Base-by-base conservation (phyloP, 2,113 vertebrate genomes). In the Lutjanus erythropterus region DNA sequence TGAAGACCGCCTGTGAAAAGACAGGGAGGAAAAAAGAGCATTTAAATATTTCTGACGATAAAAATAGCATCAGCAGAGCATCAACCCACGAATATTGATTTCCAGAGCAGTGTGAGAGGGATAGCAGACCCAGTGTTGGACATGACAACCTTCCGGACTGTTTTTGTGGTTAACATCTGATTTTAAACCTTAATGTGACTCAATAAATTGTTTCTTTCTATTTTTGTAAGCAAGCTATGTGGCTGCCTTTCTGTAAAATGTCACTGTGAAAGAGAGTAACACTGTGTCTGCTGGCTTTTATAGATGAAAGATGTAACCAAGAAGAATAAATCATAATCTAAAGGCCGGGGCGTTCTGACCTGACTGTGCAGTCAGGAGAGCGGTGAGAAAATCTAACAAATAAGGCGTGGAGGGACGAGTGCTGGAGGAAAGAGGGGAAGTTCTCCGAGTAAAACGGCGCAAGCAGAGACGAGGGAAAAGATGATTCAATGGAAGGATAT, bases 1-100 rank as follows among this genome's bases (percentile, higher is more conserved):
- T 99, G 93, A 99, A 99, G 86, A 99, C 98, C 0, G 98, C 98
- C 98, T 99, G 86, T 5, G 85, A 69, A 61, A 49, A 49, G 8
- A 62, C 4, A 5, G 52, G 4, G 12, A 31, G 10, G 29, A 18
- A 37, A 29, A 25, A 33, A 41, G 11, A 71, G 21, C 7, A 53
- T 84, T 68, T 46, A 68, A 65, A 6, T 31, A 42, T 27, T 33
- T 56, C n/a, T 44, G 9, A 16, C 37, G 62, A 39, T 50, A 33
- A 50, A 39, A 18, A 70, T 35, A 37, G 27, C 16, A 46, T 10
- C 41, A 61, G 21, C 18, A 64, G 6, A n/a, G 27, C 9, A 42
- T 29, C 44, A 7, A 12, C 12, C 25, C 12, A 8, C 52, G 15
- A 33, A 52, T 52, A 42, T 23, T 39, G 83, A 75, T 52, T 67